Percentiles rank a stretch among this genome's conserved stretches.
phyloP scores from a whole-genome alignment of 2,888 invertebrate species.

The Thumatha senex region DNA sequence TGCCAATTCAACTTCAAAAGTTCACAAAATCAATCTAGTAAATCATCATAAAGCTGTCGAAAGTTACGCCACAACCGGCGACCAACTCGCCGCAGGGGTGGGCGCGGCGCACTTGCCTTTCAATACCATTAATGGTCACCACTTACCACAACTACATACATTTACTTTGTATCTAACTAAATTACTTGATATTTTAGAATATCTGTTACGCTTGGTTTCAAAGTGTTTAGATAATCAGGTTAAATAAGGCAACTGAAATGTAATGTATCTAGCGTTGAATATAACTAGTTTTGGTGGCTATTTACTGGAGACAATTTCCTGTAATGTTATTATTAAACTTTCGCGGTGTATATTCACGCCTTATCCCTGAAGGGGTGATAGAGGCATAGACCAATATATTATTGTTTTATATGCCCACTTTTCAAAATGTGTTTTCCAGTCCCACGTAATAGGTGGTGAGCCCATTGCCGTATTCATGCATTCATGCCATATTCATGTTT shows the following conservation, averaged over 20 bases:
- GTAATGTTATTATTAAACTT: too few species aligned
- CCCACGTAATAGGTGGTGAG: too few species aligned
- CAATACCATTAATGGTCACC: slow-evolving; percentile 18
- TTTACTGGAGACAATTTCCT: too few species aligned
- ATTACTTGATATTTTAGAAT: slow-evolving; percentile 15
- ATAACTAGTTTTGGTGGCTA: background rate
- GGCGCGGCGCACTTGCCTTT: slow-evolving; percentile 28
- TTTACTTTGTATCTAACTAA: slow-evolving; percentile 16
- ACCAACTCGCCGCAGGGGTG: background rate
- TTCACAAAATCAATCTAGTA: slow-evolving; percentile 19
- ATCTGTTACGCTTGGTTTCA: slow-evolving; percentile 2
- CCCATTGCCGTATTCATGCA: too few species aligned
- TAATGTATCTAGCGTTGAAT: too few species aligned
- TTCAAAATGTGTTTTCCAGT: too few species aligned
- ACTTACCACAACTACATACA: slow-evolving; percentile 27
- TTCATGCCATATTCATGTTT: too few species aligned
- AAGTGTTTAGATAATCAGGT: background rate
- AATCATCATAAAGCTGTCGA: slow-evolving; percentile 28
- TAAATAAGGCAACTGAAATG: background rate
- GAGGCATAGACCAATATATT: too few species aligned
- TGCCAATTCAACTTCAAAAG: slow-evolving; percentile 9
- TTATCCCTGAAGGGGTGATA: too few species aligned
- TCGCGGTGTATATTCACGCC: too few species aligned
- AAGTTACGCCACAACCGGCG: slow-evolving; percentile 5
- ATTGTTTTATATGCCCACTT: too few species aligned